Evolutionary conservation across 2,113 vertebrate genomes (phyloP), one percentile per base, ranked within the genome.

Genomic region (Ageneiosus marmoratus): DNA sequence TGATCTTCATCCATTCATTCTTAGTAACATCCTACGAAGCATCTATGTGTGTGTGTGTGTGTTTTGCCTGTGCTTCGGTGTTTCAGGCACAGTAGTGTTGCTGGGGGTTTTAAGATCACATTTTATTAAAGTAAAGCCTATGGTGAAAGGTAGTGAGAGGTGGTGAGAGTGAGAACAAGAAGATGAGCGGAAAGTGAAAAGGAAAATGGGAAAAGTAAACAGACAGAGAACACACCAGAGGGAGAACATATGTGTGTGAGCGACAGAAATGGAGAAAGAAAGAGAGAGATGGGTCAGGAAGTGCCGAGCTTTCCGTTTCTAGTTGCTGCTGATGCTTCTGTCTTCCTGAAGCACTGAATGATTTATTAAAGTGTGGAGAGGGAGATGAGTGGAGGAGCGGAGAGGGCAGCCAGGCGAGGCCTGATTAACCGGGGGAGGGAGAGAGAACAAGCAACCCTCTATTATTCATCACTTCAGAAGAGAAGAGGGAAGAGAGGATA

Each of bases 381-480:
- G 44, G 55, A 87, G 80, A 83, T 77, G 83, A 88, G 90, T 86
- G 87, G 85, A 88, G 86, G 88, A 87, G 86, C 80, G 88, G 79
- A 86, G 88, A 90, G 92, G 90, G 91, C 90, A 92, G 90, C 90
- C 90, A 92, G 90, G 89, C 91, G 81, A 89, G 89, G 89, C 82
- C 91, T 91, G 93, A 94, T 93, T 93, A 93, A 93, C 90, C 88
- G 87, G 83, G 87, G 88, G 90, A 93, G 88, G 84, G 81, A 89
- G 88, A 88, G 88, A 93, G 91, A 91, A 94, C 92, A 93, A 93
- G 90, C 89, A 89, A 80, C 90, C 87, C 88, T 95, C 91, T 90
- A 93, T 95, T 93, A 94, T 94, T 94, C 92, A 94, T 92, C 85
- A 87, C 88, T 89, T 89, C 55, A 83, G 86, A 88, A 82, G 83